Percentiles rank a stretch among this genome's conserved stretches.
Conservation (phyloP, 2,888 invertebrate genomes). For the Papilio gigon region DNA sequence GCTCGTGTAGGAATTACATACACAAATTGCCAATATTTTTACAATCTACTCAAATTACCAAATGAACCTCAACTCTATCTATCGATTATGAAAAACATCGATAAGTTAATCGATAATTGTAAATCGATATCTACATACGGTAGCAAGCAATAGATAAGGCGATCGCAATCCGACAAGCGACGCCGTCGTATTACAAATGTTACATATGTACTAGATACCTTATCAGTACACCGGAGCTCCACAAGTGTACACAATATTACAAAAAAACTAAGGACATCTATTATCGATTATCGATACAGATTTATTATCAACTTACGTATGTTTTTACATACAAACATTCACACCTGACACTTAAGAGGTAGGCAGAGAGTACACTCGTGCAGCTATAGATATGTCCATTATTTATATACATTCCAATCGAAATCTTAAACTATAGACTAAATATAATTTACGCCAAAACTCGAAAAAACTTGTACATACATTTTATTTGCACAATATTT, state of each 20-base stretch:
- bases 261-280: neutral
- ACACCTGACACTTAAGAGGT: too few relatives aligned
- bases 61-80: slow-evolving; percentile 1
- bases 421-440: too few relatives aligned
- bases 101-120: slow-evolving; percentile 44
- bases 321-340: neutral
- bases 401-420: too few relatives aligned
- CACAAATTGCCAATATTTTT: too few relatives aligned
- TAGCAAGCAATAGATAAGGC: slow-evolving; percentile 45
- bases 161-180: slow-evolving; percentile 37
- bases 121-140: slow-evolving; percentile 46
- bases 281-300: slow-evolving; percentile 7
- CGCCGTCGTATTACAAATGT: slow-evolving; percentile 37
- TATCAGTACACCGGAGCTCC: slow-evolving; percentile 23
- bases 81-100: slow-evolving; percentile 37
- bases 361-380: too few relatives aligned
- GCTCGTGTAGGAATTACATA: neutral
- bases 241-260: slow-evolving; percentile 13
- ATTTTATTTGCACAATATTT: too few relatives aligned
- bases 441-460: too few relatives aligned
- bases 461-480: too few relatives aligned
- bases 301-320: neutral
- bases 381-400: too few relatives aligned
- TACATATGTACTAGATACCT: slow-evolving; percentile 25
- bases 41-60: neutral